These are phyloP conservation scores for Drosophila sordidula DNA, from an alignment of 2,888 invertebrate species.

Conservation along the genomic window DNA sequence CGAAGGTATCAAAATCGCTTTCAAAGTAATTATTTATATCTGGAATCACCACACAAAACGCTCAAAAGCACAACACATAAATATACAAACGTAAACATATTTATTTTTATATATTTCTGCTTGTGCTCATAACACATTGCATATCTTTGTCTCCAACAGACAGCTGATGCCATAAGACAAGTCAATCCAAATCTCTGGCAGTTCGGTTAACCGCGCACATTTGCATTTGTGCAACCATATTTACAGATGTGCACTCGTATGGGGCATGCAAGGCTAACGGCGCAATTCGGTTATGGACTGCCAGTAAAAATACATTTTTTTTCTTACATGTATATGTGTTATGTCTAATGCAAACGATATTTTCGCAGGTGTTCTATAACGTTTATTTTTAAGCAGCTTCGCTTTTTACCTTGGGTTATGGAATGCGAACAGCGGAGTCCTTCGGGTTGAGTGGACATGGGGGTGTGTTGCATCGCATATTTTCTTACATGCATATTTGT, in stretches of 20 bases:
- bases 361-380: slow-evolving; percentile 23
- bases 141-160: slow-evolving; percentile 2
- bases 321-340: not conserved
- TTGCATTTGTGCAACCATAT: not conserved
- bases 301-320: not conserved
- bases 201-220: not conserved
- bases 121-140: no score
- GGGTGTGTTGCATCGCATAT: not conserved
- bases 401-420: not conserved
- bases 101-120: no score
- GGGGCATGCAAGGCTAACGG: slow-evolving; percentile 3
- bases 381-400: slow-evolving; percentile 5
- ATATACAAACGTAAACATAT: no score
- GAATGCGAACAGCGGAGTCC: slow-evolving; percentile 6
- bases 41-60: no score
- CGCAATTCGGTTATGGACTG: slow-evolving; percentile 22
- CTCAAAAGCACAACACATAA: no score
- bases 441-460: slow-evolving; percentile 17
- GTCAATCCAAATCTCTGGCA: not conserved
- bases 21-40: no score
- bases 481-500: not conserved
- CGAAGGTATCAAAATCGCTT: no score
- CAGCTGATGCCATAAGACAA: slow-evolving; percentile 15
- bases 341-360: not conserved
- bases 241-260: not conserved